Conservation (phyloP, 2,888 invertebrate species). For the Chouioia cunea region DNA sequence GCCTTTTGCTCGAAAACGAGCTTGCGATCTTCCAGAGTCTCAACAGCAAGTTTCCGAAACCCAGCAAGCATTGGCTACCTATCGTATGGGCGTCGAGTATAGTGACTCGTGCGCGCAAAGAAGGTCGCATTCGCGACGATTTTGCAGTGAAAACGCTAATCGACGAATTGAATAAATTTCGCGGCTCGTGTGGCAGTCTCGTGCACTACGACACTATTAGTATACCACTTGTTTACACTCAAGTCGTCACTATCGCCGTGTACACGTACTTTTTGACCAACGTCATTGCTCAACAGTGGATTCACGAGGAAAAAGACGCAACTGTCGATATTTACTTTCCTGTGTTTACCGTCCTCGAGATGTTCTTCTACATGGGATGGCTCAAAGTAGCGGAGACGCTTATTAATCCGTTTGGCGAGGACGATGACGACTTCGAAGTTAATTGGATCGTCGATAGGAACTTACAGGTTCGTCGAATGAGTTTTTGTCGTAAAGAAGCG, state of each 20-base stretch:
- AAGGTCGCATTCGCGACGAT: constrained; percentile 89
- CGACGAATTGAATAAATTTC: constrained; percentile 74
- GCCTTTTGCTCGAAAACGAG: constrained; percentile 85
- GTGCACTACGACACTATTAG: constrained; percentile 71
- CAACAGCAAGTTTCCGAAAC: constrained; percentile 85
- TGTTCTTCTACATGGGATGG: constrained; percentile 92
- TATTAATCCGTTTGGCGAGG: constrained; percentile 93
- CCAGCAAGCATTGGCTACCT: constrained; percentile 91
- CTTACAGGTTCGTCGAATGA: constrained; percentile 80
- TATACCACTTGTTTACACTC: constrained; percentile 72
- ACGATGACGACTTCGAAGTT: constrained; percentile 92
- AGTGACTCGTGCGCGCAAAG: constrained; percentile 89
- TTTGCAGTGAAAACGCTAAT: constrained; percentile 91
- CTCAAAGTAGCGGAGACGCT: constrained; percentile 91
- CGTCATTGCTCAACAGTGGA: constrained; percentile 91
- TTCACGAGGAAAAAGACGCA: constrained; percentile 69
- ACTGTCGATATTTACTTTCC: constrained; percentile 90
- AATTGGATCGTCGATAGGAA: constrained; percentile 95
- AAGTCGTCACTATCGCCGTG: constrained; percentile 91
- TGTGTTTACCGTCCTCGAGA: constrained; percentile 89
- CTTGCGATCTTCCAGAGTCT: constrained; percentile 82
- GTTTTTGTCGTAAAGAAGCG: too few relatives aligned
- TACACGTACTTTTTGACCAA: constrained; percentile 92
- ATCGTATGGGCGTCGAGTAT: constrained; percentile 94
- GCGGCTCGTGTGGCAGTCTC: constrained; percentile 70